These are phyloP conservation scores for Aegotheles bennettii DNA, from an alignment of 2,113 vertebrate species.

Conservation along the genomic window DNA sequence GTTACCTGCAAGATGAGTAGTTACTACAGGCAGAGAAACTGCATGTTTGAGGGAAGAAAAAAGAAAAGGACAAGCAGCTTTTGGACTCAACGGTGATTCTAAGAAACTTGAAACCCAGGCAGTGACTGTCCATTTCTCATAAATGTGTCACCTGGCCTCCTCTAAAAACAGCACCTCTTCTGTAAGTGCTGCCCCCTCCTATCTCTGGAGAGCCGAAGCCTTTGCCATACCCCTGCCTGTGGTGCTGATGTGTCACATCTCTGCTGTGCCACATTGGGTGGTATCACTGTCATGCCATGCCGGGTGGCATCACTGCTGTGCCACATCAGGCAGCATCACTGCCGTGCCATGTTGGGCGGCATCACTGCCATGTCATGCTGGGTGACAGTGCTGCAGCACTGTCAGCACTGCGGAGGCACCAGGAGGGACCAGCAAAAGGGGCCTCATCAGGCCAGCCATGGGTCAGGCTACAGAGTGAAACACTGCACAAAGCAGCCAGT, in stretches of 20 bases:
- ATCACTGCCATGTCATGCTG: too few relatives aligned
- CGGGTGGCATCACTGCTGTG: too few relatives aligned
- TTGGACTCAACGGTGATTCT: fast-evolving
- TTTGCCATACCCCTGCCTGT: background rate
- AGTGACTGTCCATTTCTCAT: fast-evolving
- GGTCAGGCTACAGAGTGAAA: fast-evolving
- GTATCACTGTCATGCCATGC: too few relatives aligned
- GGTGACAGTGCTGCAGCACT: background rate
- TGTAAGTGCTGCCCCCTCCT: too few relatives aligned
- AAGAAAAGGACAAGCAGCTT: background rate
- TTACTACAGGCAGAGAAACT: background rate
- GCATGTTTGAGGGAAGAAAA: background rate
- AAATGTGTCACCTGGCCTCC: fast-evolving
- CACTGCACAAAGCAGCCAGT: fast-evolving
- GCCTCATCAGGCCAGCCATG: fast-evolving
- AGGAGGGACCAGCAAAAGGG: fast-evolving
- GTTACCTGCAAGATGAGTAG: background rate
- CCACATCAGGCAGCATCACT: too few relatives aligned
- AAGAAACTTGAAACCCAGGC: background rate
- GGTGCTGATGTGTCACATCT: too few relatives aligned
- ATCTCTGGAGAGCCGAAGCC: too few relatives aligned
- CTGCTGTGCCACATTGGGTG: too few relatives aligned
- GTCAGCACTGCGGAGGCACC: background rate
- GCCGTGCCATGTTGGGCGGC: too few relatives aligned
- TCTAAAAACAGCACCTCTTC: background rate